A percentile compares a stretch with the other conserved stretches of the same genome.
phyloP scores from a whole-genome alignment of 2,888 invertebrate species.

The Itoplectis maculator region DNA sequence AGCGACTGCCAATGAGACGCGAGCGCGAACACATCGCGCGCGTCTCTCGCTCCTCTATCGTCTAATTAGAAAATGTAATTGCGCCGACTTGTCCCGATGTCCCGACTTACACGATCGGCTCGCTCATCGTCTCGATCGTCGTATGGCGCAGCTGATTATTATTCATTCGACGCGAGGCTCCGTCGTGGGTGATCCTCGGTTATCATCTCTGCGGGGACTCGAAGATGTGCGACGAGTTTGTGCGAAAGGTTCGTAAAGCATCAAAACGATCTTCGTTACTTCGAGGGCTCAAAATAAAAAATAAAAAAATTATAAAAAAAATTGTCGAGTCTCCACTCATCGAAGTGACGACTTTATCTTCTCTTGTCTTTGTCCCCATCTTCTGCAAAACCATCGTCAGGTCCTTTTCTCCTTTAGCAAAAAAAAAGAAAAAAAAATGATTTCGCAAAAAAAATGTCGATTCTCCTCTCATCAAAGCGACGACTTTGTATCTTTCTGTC shows the following conservation, averaged over 20 bases:
- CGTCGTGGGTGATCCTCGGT: conserved; percentile 63
- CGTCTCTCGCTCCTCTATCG: conserved; percentile 45
- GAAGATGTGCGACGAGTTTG: conserved; percentile 16
- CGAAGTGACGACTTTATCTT: too few species aligned
- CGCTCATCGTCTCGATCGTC: conserved; percentile 5
- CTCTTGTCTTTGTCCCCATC: too few species aligned
- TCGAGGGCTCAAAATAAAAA: too few species aligned
- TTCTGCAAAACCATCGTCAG: too few species aligned
- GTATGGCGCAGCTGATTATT: conserved; percentile 63
- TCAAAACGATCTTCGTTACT: conserved; percentile 12
- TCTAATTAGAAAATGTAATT: conserved; percentile 67
- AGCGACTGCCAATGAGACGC: conserved; percentile 20
- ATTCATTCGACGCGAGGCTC: conserved; percentile 50
- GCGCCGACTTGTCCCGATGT: conserved; percentile 47
- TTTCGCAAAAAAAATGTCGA: too few species aligned
- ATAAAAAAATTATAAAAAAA: too few species aligned
- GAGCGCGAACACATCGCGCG: conserved; percentile 49
- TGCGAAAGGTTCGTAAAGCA: conserved; percentile 21
- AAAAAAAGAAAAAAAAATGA: too few species aligned
- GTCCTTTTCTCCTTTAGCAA: too few species aligned
- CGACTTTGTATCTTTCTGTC: too few species aligned
- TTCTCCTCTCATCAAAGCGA: too few species aligned
- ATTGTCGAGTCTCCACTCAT: too few species aligned
- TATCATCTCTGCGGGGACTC: conserved; percentile 36
- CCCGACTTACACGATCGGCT: not conserved